Base-by-base conservation (phyloP, 2,888 invertebrate genomes). In the Camponotus fellah region DNA sequence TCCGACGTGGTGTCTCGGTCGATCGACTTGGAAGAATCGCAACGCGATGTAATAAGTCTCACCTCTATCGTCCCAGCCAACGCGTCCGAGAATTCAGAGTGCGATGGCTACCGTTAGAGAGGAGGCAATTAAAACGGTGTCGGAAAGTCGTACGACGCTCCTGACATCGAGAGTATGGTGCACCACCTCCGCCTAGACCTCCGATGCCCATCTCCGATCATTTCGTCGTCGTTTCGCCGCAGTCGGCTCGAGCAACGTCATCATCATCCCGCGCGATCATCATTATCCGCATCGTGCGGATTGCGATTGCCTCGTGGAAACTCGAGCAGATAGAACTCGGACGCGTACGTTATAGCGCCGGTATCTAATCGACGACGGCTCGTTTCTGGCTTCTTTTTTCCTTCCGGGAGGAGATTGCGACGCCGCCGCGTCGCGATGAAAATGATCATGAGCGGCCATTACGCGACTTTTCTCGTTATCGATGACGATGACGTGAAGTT, bases 81-180 rank as follows among this genome's bases (percentile, higher is more conserved):
- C 74, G 60, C 69, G 64, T 74, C 32, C 76, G 40, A 74, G 85
- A 82, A 88, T 88, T 85, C 83, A 76, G 88, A 85, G 83, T 83
- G 76, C 86, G 83, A 89, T 83, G 83, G 91, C 91, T 93, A 92
- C 94, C 94, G 94, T 94, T 94, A 94, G 88, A 87, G 91, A 85
- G 87, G 85, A 86, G 87, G 92, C 94, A 94, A 94, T 94, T 94
- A 94, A 94, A 94, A 94, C 94, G 94, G 94, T 94, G 93, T 94
- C 92, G 94, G 93, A 92, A 85, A 93, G 92, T 93, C 92, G 91
- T 92, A 92, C 91, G 88, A 88, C 87, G 86, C 86, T 85, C 89
- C 91, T 90, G 92, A 92, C 92, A 93, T 90, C 89, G 88, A 86
- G 85, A 88, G 74, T 80, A 85, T 58, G 53, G 32, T 82, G 86